A percentile compares a stretch with the other conserved stretches of the same genome.
phyloP scores from a whole-genome alignment of 2,888 invertebrate species.

The Mesorhabditis belari region DNA sequence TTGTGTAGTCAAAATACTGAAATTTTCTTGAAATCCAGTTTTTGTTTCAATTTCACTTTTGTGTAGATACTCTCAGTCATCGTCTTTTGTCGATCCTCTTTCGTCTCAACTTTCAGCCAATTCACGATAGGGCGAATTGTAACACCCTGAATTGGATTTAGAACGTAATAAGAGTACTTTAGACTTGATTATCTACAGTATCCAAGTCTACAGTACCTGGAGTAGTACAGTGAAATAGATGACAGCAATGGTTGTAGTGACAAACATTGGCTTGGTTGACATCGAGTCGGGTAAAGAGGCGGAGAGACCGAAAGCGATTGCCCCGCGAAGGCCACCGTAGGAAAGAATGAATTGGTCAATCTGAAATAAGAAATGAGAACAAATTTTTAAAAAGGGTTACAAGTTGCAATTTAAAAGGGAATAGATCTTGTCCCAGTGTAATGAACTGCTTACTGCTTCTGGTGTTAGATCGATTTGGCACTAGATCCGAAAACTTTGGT shows the following conservation, averaged over 20 bases:
- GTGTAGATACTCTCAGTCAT: constrained; percentile 96
- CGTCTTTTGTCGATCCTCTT: constrained; percentile 78
- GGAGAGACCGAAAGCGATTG: constrained; percentile 87
- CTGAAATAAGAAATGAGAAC: constrained; percentile 71
- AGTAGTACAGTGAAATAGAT: constrained; percentile 97
- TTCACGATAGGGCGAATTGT: constrained; percentile 92
- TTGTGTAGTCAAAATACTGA: constrained; percentile 90
- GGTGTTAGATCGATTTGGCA: background rate
- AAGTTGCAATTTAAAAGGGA: constrained; percentile 1
- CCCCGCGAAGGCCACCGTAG: constrained; percentile 89
- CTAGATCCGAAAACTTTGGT: constrained; percentile 64
- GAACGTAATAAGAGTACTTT: constrained; percentile 61
- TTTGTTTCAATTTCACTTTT: constrained; percentile 63
- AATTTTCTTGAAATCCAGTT: constrained; percentile 28
- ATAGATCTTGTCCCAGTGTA: no score
- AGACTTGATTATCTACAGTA: background rate
- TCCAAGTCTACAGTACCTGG: constrained; percentile 74
- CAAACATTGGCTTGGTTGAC: constrained; percentile 74
- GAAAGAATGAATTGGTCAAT: constrained; percentile 76
- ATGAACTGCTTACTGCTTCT: background rate
- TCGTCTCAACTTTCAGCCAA: constrained; percentile 83
- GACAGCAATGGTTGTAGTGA: constrained; percentile 92
- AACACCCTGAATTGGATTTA: constrained; percentile 79
- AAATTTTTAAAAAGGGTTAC: background rate
- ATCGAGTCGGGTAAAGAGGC: constrained; percentile 74